These are phyloP conservation scores for Eubasilissa regina DNA, from an alignment of 1,140 invertebrate genomes.

Conservation along the genomic window DNA sequence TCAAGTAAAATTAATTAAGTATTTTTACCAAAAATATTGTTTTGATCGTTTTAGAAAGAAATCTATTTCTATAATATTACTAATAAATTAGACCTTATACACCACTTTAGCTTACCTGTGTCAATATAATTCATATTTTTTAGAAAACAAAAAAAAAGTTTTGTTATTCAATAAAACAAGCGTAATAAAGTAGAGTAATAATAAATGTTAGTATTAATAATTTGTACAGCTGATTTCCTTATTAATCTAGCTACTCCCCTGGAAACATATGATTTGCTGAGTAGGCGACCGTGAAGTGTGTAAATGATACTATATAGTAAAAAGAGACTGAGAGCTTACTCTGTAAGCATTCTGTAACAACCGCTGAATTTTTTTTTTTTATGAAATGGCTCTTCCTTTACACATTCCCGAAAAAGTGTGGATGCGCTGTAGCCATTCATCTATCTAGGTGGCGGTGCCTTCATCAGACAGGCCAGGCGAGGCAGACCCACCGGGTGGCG, in stretches of 20 bases:
- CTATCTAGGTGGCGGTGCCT: constrained; percentile 47
- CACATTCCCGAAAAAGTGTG: neutral
- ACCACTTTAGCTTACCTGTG: too few relatives aligned
- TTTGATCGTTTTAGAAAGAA: too few relatives aligned
- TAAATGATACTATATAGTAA: neutral
- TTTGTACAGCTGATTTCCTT: constrained; percentile 1
- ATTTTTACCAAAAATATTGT: too few relatives aligned
- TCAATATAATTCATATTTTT: too few relatives aligned
- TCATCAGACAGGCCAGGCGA: constrained; percentile 45
- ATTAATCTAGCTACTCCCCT: constrained; percentile 23
- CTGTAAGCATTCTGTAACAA: neutral
- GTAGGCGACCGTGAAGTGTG: constrained; percentile 2
- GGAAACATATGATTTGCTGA: constrained; percentile 8
- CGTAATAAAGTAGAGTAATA: too few relatives aligned
- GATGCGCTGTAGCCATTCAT: neutral
- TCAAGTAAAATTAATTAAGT: too few relatives aligned
- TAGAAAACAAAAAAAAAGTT: too few relatives aligned
- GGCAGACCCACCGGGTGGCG: constrained; percentile 36
- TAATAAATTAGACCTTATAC: too few relatives aligned
- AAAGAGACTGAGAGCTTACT: neutral
- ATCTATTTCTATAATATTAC: too few relatives aligned
- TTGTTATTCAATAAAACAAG: too few relatives aligned
- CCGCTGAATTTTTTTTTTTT: neutral
- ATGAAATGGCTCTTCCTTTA: neutral
- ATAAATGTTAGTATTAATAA: too few relatives aligned